phyloP scores from a whole-genome alignment of 2,888 invertebrate species.

The Galerucella calmariensis region DNA sequence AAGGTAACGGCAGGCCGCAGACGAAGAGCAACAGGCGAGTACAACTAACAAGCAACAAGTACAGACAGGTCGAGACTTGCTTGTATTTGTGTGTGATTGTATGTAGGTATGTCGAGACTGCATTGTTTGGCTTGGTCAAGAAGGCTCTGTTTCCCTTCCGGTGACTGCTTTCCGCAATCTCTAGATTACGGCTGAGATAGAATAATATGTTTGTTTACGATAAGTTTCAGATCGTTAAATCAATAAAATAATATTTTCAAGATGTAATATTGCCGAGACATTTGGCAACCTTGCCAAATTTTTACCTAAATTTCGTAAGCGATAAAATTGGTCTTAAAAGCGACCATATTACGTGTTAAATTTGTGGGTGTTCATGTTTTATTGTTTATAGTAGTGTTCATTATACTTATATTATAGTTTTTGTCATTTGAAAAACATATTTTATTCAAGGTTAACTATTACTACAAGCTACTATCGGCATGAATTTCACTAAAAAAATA shows the following conservation, averaged over 20 bases:
- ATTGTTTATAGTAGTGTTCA: neutral
- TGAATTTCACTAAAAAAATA: neutral
- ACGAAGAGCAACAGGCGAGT: constrained; percentile 30
- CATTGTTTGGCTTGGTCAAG: constrained; percentile 24
- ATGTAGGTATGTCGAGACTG: constrained; percentile 32
- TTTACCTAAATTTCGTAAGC: neutral
- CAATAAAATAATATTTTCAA: neutral
- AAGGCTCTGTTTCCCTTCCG: neutral
- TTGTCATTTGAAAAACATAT: neutral
- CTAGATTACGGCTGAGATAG: constrained; percentile 2
- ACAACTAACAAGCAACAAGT: no score
- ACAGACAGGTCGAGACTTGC: constrained; percentile 47
- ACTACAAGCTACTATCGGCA: neutral
- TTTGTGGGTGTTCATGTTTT: neutral
- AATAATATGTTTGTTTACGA: neutral
- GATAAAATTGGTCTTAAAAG: neutral
- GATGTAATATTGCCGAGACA: neutral
- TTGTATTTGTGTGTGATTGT: constrained; percentile 26
- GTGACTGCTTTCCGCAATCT: constrained; percentile 20
- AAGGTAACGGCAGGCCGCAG: constrained; percentile 9
- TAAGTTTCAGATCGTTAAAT: neutral
- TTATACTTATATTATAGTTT: neutral
- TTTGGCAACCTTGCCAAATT: neutral
- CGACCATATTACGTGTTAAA: neutral
- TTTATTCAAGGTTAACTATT: neutral